Evolutionary conservation across 2,888 invertebrate genomes (phyloP).

Genomic region (Harmothoe impar): DNA sequence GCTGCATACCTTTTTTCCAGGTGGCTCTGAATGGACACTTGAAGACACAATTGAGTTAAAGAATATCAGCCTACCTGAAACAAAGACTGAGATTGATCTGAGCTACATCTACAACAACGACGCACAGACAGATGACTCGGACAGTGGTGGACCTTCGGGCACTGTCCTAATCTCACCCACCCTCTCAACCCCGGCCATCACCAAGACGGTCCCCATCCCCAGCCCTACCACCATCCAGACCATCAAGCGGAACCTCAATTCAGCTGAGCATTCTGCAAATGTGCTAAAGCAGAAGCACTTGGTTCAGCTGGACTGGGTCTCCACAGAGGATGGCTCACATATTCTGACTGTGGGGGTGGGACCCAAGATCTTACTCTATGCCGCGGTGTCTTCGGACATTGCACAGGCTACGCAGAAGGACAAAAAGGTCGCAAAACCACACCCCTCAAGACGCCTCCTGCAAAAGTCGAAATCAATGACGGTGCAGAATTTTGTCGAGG

Average conservation of each 20-base stretch:
- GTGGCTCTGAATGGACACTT: conserved; percentile 93
- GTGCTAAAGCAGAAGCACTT: conserved; percentile 84
- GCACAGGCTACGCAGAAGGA: conserved; percentile 89
- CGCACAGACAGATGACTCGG: conserved; percentile 48
- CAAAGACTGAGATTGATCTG: conserved; percentile 78
- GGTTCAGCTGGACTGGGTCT: conserved; percentile 99
- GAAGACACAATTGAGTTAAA: conserved; percentile 97
- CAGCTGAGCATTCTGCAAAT: conserved; percentile 71
- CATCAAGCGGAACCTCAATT: conserved; percentile 68
- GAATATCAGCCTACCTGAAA: conserved; percentile 90
- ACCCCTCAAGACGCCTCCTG: conserved; percentile 88
- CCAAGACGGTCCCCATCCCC: conserved; percentile 73
- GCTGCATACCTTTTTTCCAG: conserved; percentile 82
- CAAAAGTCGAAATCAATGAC: conserved; percentile 95
- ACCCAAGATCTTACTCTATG: conserved; percentile 72
- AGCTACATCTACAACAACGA: conserved; percentile 64
- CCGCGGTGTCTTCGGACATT: conserved; percentile 92
- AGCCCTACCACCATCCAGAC: conserved; percentile 80
- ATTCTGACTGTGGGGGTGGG: conserved; percentile 97
- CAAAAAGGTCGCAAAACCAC: conserved; percentile 49
- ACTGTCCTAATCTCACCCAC: conserved; percentile 64
- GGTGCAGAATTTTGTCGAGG: conserved; percentile 93
- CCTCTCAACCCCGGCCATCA: conserved; percentile 63
- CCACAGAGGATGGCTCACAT: conserved; percentile 99
- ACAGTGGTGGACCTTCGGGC: conserved; percentile 30